Evolutionary conservation across 2,888 invertebrate genomes (phyloP), one percentile per base, ranked within the genome.

Genomic region (Megalurothrips usitatus): DNA sequence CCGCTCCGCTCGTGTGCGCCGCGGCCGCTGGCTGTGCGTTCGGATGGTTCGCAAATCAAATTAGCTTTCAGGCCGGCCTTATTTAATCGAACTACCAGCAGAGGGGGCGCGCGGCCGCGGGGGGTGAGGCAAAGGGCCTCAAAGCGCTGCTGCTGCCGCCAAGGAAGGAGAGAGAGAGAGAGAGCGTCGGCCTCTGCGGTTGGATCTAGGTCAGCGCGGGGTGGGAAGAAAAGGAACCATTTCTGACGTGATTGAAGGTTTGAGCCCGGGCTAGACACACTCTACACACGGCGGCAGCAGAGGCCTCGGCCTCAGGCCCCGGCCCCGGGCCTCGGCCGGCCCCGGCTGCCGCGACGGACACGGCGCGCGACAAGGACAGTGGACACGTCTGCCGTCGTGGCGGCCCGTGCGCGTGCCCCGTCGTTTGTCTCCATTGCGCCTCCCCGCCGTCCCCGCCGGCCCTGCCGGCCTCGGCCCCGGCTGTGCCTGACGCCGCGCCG

Each of bases 31-130:
- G 34, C 34, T 17, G 17, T 58, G 58, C 52, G 52, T 19, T 52
- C 68, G 68, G 68, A 75, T 75, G 26, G 68, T 12, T 26, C 68
- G 68, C 68, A 26, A 26, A 75, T 75, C 26, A 75, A 75, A 75
- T 75, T 75, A 75, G 26, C 26, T 26, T 75, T 75, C 68, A 8
- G 68, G 23, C 4, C 68, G 23, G 68, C 68, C 68, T 43, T 17
- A 75, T 75, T 26, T 75, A 75, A 26, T 75, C 23, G 68, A 19
- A 19, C 52, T 52, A 19, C 14, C 14, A 14, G 49, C 49, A 19
- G 52, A 19, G 52, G 14, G 52, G 52, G 52, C 52, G 52, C 6
- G 52, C 3, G 52, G 52, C 14, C 52, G 52, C 6, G 12, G 52
- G 52, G 52, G 52, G 52, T 3, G 52, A 12, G 52, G 52, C n/a